Evolutionary conservation across 2,888 invertebrate species (phyloP).

Genomic region (Nemurella pictetii): DNA sequence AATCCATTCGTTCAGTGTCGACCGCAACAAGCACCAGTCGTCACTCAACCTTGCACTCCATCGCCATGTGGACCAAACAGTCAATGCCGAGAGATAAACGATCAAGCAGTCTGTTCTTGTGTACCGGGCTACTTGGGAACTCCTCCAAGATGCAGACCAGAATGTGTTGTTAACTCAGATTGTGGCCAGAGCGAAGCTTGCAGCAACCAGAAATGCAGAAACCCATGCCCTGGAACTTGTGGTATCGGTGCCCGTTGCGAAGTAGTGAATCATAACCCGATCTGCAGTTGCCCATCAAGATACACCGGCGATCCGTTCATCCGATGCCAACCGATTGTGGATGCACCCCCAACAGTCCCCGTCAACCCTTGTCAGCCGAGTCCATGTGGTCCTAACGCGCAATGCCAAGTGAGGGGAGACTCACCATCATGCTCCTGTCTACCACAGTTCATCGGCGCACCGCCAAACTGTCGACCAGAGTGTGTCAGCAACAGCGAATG

Average conservation of each 20-base stretch:
- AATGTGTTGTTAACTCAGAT: constrained; percentile 54
- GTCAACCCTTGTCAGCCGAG: background rate
- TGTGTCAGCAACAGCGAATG: constrained; percentile 65
- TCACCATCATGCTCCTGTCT: constrained; percentile 50
- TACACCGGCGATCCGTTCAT: constrained; percentile 64
- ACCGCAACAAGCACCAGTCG: constrained; percentile 51
- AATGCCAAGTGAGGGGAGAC: constrained; percentile 47
- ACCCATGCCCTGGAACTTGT: constrained; percentile 63
- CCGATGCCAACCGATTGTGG: constrained; percentile 46
- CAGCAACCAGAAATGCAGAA: constrained; percentile 65
- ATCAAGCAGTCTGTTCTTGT: constrained; percentile 55
- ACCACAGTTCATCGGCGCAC: constrained; percentile 48
- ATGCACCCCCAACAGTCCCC: constrained; percentile 23
- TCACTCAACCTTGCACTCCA: constrained; percentile 51
- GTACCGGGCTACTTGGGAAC: constrained; percentile 52
- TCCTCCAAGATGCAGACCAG: constrained; percentile 55
- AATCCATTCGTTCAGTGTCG: constrained; percentile 61
- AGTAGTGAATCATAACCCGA: constrained; percentile 68
- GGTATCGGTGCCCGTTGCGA: constrained; percentile 62
- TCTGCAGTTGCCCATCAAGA: constrained; percentile 63
- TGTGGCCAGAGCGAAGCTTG: constrained; percentile 62
- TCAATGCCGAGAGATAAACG: constrained; percentile 54
- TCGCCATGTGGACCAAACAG: constrained; percentile 58
- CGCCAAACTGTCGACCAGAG: constrained; percentile 49
- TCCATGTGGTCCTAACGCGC: constrained; percentile 48